Conservation (phyloP, 2,888 invertebrate genomes). For the Hetaerina titia region DNA sequence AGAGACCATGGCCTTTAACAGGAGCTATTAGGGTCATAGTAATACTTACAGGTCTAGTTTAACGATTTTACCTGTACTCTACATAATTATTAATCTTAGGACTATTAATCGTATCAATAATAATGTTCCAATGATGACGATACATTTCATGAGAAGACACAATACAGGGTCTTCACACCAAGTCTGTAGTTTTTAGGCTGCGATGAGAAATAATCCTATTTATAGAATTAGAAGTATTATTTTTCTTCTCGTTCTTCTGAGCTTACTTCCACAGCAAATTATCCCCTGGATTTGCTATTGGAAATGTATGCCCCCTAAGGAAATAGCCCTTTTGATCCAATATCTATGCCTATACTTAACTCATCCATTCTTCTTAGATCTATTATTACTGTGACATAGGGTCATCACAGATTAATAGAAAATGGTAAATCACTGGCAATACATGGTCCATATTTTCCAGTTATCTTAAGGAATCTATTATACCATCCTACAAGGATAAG, state of each 20-base stretch:
- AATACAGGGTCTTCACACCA: slow-evolving; percentile 83
- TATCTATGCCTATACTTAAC: slow-evolving; percentile 86
- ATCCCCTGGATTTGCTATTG: slow-evolving; percentile 80
- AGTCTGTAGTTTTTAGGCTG: slow-evolving; percentile 80
- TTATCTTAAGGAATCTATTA: slow-evolving; percentile 84
- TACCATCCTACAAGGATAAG: slow-evolving; percentile 83
- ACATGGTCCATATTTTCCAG: slow-evolving; percentile 79
- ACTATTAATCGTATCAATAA: slow-evolving; percentile 77
- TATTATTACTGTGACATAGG: slow-evolving; percentile 84
- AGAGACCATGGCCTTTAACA: slow-evolving; percentile 83
- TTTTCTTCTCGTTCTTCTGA: slow-evolving; percentile 82
- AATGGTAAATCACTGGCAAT: slow-evolving; percentile 77
- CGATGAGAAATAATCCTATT: slow-evolving; percentile 87
- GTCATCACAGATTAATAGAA: slow-evolving; percentile 81
- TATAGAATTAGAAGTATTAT: slow-evolving; percentile 85
- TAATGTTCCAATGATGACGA: slow-evolving; percentile 85
- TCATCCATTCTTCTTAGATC: slow-evolving; percentile 86
- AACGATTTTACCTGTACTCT: slow-evolving; percentile 82
- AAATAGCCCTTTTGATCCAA: slow-evolving; percentile 83
- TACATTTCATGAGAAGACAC: slow-evolving; percentile 85
- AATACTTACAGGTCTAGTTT: slow-evolving; percentile 80
- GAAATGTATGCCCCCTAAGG: slow-evolving; percentile 83
- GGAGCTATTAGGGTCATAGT: slow-evolving; percentile 81
- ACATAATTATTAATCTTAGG: slow-evolving; percentile 80
- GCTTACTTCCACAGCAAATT: slow-evolving; percentile 81